Evolutionary conservation across 2,888 invertebrate genomes (phyloP), one percentile per base, ranked within the genome.

Genomic region (Drosophila ezoana): DNA sequence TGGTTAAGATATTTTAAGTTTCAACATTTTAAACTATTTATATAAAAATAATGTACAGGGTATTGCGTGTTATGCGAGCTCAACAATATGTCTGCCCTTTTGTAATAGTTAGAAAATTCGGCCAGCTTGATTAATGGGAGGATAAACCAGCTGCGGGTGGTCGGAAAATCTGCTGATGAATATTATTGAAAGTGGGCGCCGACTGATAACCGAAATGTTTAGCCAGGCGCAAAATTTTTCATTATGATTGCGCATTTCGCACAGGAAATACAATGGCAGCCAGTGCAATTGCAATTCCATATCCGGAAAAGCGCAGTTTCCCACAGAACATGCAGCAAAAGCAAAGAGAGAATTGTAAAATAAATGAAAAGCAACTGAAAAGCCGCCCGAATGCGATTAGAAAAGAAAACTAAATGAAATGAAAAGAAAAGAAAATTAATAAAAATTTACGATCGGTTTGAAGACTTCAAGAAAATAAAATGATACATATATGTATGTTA

Each of bases 151-250:
- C 8, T 13, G 10, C 38, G 23, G 8, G 20, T 10, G n/a, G 20
- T 0, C 5, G 11, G n/a, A 13, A 18, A 8, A 11, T 9, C 18
- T 9, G 13, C 9, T 6, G 14, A 32, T 23, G 14, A 14, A 18
- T 32, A 35, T 33, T 78, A 81, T 81, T 79, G 59, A 23, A 67
- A 64, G 23, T 58, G 60, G 41, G 38, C 58, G 60, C 61, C 48
- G 60, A 44, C 54, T 66, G 68, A 78, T 79, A 76, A 62, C 67
- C 81, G 59, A 77, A 87, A 81, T 87, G 67, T 69, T 72, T 58
- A 79, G 52, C 82, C 59, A 67, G 75, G 82, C 87, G 60, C 52
- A 78, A 65, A 67, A 87, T 81, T 67, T 70, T 37, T 43, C 37
- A 53, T 60, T 72, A 33, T 67, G 51, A 52, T 40, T 61, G 52